These are phyloP conservation scores for Pollachius pollachius DNA, from an alignment of 2,113 vertebrate species.

Conservation along the genomic window DNA sequence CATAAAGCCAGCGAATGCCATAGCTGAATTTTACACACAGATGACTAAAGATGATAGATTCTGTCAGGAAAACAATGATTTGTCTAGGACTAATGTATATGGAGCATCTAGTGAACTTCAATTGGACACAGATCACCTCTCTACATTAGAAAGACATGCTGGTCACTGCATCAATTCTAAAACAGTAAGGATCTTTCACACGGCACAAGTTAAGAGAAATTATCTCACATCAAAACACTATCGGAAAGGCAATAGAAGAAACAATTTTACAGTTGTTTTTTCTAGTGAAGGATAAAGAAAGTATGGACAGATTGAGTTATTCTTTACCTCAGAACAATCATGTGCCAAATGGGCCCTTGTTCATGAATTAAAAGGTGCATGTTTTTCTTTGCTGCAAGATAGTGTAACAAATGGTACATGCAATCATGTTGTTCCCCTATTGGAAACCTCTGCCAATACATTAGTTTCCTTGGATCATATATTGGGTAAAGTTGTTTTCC, in stretches of 20 bases:
- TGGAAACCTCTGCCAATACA: too few relatives aligned
- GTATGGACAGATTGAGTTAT: too few relatives aligned
- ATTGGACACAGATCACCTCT: slow-evolving; percentile 4
- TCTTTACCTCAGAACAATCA: not conserved
- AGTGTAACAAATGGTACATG: not conserved
- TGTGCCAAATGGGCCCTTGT: not conserved
- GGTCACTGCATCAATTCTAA: slow-evolving; percentile 22
- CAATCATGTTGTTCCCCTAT: too few relatives aligned
- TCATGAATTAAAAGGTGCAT: not conserved
- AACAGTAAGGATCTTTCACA: slow-evolving; percentile 23
- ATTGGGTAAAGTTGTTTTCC: too few relatives aligned
- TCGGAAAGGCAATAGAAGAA: slow-evolving; percentile 21
- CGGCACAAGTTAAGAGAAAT: slow-evolving; percentile 21
- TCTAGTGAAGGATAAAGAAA: not conserved
- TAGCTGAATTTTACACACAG: slow-evolving; percentile 11
- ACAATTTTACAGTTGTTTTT: slow-evolving; percentile 13
- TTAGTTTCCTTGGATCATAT: too few relatives aligned
- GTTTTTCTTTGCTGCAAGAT: not conserved
- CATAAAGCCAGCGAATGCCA: slow-evolving; percentile 4
- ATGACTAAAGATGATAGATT: slow-evolving; percentile 12
- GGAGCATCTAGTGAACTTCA: slow-evolving; percentile 15
- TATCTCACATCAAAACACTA: slow-evolving; percentile 22
- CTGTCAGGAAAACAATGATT: slow-evolving; percentile 13
- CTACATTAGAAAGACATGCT: slow-evolving; percentile 17
- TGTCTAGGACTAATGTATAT: slow-evolving; percentile 4